Conservation (phyloP, 2,797 vertebrate species). For the Sebastes jordani region DNA sequence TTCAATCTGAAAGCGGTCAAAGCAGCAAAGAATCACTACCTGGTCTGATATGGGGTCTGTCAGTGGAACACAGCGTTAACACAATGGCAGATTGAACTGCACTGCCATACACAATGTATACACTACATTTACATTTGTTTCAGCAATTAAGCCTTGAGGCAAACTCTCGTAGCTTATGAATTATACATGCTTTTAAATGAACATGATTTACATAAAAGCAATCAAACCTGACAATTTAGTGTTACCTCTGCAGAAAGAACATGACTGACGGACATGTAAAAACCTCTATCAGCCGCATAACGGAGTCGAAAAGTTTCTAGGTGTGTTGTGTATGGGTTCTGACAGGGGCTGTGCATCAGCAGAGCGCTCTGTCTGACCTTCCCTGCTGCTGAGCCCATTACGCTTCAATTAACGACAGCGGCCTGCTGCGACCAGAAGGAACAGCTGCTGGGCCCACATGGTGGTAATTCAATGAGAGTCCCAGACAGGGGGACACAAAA, state of each 20-base stretch:
- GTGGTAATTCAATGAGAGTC: constrained; percentile 91
- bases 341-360: constrained; percentile 79
- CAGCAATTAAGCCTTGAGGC: neutral
- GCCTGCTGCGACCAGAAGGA: constrained; percentile 87
- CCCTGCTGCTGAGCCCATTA: constrained; percentile 91
- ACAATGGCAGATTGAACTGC: neutral
- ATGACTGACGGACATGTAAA: neutral
- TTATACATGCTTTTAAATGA: neutral
- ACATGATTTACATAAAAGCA: neutral
- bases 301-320: constrained; percentile 31
- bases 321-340: constrained; percentile 58
- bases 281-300: neutral
- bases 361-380: constrained; percentile 85
- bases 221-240: neutral
- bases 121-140: neutral
- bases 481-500: constrained; percentile 81
- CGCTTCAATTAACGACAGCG: constrained; percentile 91
- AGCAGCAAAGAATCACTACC: neutral
- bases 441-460: constrained; percentile 91
- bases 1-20: neutral
- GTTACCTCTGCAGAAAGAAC: neutral
- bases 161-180: neutral
- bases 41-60: neutral
- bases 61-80: neutral
- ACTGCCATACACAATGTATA: neutral